These are phyloP conservation scores for Helarctos malayanus DNA, from an alignment of 2,797 vertebrate species.

Conservation along the genomic window DNA sequence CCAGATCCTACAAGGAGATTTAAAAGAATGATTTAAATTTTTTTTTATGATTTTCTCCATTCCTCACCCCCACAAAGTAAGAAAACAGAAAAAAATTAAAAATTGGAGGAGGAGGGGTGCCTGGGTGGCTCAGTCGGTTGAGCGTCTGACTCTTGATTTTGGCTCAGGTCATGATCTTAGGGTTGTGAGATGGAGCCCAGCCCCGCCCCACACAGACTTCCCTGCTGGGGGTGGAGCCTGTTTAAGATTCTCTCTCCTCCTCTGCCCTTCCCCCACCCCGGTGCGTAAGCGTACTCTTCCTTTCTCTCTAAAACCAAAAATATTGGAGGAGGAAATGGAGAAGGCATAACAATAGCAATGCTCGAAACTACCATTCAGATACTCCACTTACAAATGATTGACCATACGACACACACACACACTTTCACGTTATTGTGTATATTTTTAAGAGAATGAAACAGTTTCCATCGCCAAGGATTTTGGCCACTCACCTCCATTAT, in stretches of 20 bases:
- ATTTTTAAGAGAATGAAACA: constrained; percentile 86
- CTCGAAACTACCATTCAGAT: constrained; percentile 44
- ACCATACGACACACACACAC: not conserved
- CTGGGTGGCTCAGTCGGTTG: not conserved
- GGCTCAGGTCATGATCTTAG: not conserved
- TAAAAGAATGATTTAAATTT: not conserved
- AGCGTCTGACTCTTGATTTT: not conserved
- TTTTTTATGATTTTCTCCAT: constrained; percentile 20
- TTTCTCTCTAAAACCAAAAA: not conserved
- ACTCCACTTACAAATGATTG: not conserved
- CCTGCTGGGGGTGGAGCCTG: not conserved
- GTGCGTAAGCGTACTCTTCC: not conserved
- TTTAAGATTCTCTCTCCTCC: not conserved
- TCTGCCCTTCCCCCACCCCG: not conserved
- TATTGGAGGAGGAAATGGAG: not conserved
- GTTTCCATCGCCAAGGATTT: constrained; percentile 85
- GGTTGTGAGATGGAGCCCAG: not conserved
- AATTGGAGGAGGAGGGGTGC: not conserved
- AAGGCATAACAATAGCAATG: not conserved
- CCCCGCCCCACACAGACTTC: not conserved
- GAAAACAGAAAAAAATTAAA: not conserved
- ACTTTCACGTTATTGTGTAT: constrained; percentile 66
- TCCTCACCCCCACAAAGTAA: not conserved
- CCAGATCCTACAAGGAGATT: not conserved
- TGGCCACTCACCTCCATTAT: constrained; percentile 87